Evolutionary conservation across 2,113 vertebrate species (phyloP), one percentile per base, ranked within the genome.

Genomic region (Spea bombifrons): DNA sequence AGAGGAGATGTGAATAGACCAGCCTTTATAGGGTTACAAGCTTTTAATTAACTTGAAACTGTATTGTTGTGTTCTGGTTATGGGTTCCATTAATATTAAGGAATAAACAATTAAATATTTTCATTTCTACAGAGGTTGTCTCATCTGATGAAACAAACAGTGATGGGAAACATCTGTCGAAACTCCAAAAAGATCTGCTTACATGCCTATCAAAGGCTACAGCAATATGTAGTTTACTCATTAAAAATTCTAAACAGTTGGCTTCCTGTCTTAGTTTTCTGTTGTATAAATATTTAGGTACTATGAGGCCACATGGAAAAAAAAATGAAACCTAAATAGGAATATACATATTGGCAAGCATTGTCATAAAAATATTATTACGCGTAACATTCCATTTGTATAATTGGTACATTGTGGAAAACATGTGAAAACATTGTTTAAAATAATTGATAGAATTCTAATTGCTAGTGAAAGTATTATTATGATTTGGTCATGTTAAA

Each of bases 101-200:
- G 50, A 7, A 52, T 6, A 7, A 44, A 53, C 53, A 6, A 66
- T 44, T 16, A 57, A 15, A 76, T 50, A 45, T 76, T 53, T 13
- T 46, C 12, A 45, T 5, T 44, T 4, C 9, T 76, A 44, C 30
- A 47, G 59, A 76, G 57, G 30, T 57, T 16, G 48, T 8, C 46
- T 74, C 43, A 75, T 66, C 52, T 75, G 5, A 53, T 52, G 64
- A 55, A 67, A 9, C 50, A 53, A 4, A 17, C 13, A 66, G 50
- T 75, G 74, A 75, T 55, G 9, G 63, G 13, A 75, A 75, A 75
- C 64, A 75, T 67, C 74, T 75, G 73, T 53, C 49, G 9, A 45
- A n/a, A 65, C 65, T 75, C 7, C 10, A n/a, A 46, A 75, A 66
- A 67, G 59, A 74, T 75, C n/a, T 75, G 65, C 64, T 53, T 44